A percentile compares a stretch with the other conserved stretches of the same genome.
phyloP scores from a whole-genome alignment of 2,888 invertebrate genomes.

The Drosophila suboccidentalis region DNA sequence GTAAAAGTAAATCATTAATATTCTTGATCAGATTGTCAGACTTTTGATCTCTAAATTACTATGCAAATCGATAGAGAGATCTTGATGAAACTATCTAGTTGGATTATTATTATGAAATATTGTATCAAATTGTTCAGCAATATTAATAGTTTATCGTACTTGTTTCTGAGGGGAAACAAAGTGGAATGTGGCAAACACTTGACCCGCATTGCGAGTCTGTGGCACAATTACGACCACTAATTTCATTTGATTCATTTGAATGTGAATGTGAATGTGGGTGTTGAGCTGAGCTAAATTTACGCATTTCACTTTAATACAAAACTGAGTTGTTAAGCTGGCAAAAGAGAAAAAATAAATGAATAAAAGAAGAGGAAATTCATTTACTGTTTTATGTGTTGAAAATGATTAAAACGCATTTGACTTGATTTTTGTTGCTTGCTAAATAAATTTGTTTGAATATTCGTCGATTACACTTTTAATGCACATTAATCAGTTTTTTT shows the following conservation, averaged over 20 bases:
- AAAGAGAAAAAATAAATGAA: not conserved
- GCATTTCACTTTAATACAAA: constrained; percentile 45
- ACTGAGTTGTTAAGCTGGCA: constrained; percentile 37
- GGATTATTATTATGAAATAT: not conserved
- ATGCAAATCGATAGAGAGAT: constrained; percentile 5
- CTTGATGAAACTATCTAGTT: not conserved
- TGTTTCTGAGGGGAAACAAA: not conserved
- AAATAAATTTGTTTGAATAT: constrained; percentile 26
- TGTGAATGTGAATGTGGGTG: constrained; percentile 49
- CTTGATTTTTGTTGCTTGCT: constrained; percentile 30
- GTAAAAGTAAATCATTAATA: constrained; percentile 23
- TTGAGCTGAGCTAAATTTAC: constrained; percentile 22
- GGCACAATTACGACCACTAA: constrained; percentile 26
- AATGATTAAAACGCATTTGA: constrained; percentile 42
- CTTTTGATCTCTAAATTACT: constrained; percentile 3
- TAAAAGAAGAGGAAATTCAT: not conserved
- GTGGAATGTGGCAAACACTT: constrained; percentile 33
- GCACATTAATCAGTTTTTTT: constrained; percentile 47
- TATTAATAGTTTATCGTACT: constrained; percentile 10
- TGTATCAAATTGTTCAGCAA: not conserved
- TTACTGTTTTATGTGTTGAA: not conserved
- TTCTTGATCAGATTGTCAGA: constrained; percentile 25
- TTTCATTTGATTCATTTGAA: constrained; percentile 20
- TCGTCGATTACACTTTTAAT: constrained; percentile 47
- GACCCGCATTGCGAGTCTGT: constrained; percentile 57